These are phyloP conservation scores for Pseudopipra pipra DNA, from an alignment of 2,113 vertebrate species.

Conservation along the genomic window DNA sequence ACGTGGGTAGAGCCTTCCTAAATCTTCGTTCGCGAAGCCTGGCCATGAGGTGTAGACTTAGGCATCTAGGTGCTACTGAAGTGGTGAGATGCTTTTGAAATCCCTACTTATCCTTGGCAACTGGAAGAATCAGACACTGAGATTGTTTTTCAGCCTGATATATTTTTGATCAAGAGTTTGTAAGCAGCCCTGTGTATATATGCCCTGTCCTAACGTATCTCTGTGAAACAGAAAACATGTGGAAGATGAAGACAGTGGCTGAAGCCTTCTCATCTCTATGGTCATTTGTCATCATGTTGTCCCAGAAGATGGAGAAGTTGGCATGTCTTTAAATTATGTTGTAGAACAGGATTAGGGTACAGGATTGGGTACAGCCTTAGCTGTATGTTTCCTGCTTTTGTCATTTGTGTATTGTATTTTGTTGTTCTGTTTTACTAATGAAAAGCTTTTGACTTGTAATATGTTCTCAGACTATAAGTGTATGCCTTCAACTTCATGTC, in stretches of 20 bases:
- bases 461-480: not conserved
- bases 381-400: not conserved
- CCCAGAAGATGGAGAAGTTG: not conserved
- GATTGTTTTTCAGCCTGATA: not conserved
- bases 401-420: not conserved
- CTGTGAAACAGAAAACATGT: not conserved
- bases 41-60: not conserved
- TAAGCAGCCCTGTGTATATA: not conserved
- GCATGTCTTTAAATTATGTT: not conserved
- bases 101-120: not conserved
- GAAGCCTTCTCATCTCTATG: not conserved
- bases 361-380: not conserved
- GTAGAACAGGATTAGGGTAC: not conserved
- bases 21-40: too few relatives aligned
- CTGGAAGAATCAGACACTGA: not conserved
- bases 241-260: not conserved
- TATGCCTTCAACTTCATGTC: not conserved
- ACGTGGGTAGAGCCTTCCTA: too few relatives aligned
- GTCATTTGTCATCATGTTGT: not conserved
- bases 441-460: not conserved
- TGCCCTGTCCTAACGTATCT: not conserved
- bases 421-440: not conserved
- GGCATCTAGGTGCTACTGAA: not conserved
- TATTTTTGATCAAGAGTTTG: not conserved
- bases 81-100: not conserved